Conservation (phyloP, 2,113 vertebrate genomes). For the Turdus rufiventris region DNA sequence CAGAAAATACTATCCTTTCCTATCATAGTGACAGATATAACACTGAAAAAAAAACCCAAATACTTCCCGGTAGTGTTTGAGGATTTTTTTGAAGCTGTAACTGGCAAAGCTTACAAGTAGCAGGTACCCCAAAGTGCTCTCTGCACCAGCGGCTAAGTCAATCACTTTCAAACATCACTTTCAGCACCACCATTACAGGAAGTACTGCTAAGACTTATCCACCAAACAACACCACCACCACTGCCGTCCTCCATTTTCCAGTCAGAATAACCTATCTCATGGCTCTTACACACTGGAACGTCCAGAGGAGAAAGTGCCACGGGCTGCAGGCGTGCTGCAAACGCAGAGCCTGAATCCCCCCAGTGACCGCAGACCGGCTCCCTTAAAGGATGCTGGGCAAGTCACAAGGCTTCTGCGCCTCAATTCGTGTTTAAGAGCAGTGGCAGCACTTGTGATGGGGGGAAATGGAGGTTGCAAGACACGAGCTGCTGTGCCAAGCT, state of each 20-base stretch:
- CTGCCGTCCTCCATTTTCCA: slow-evolving; percentile 59
- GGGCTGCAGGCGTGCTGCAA: not conserved
- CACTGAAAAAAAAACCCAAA: not conserved
- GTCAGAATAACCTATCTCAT: slow-evolving; percentile 26
- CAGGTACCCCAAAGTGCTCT: not conserved
- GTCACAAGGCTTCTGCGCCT: not conserved
- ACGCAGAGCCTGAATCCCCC: not conserved
- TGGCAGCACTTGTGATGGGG: not conserved
- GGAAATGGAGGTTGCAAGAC: slow-evolving; percentile 30
- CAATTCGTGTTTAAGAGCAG: not conserved
- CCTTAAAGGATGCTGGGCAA: slow-evolving; percentile 14
- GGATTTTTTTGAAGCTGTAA: not conserved
- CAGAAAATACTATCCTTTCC: not conserved
- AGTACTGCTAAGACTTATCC: slow-evolving; percentile 9
- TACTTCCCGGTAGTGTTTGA: not conserved
- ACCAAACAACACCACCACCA: slow-evolving; percentile 11
- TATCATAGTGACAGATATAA: not conserved
- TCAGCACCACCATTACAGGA: slow-evolving; percentile 58
- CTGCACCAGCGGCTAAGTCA: not conserved
- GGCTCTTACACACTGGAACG: not conserved
- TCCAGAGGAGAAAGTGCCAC: not conserved
- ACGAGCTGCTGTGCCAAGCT: not conserved
- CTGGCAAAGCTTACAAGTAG: not conserved
- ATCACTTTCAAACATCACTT: slow-evolving; percentile 31
- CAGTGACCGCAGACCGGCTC: not conserved